Base-by-base conservation (phyloP, 2,888 invertebrate genomes). In the Diadegma fenestrale region DNA sequence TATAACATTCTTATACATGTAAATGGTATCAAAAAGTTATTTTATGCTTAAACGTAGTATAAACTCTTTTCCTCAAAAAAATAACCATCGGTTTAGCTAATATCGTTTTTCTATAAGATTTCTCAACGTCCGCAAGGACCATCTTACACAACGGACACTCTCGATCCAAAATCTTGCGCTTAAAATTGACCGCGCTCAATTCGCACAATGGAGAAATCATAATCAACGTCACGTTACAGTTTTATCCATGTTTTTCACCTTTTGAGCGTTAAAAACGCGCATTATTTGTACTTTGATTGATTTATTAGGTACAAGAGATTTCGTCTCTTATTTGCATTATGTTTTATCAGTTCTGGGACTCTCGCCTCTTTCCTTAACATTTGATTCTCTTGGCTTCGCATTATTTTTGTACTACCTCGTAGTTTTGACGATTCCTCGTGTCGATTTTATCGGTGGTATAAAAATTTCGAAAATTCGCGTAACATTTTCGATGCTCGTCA, bases 271-370 rank as follows among this genome's bases (percentile, higher is more conserved):
- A 17, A n/a, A 63, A 68, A 73, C 81, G 63, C 63, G 68, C 26
- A 69, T 19, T 26, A 81, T 81, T 85, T 81, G 78, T 85, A 85
- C 73, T 85, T 69, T 69, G 51, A 73, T 75, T 81, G 51, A 26
- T 58, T 58, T 12, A 8, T 58, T 6, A 26, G 75, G 69, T 68
- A 78, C 80, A 33, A 68, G 63, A 69, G 63, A 78, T 77, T 78
- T 63, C 19, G 45, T 71, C 80, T 26, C 61, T 63, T 64, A 26
- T 51, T 73, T 66, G 41, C 48, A 54, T 80, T n/a, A 54, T 58
- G 37, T 51, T 51, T 48, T 64, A 19, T 76, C 64, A 48, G 51
- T 64, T n/a, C 22, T 37, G 63, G 51, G 48, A 41, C 48, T 30
- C n/a, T 58, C 17, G 14, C n/a, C 3, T 26, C 37, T 45, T n/a